A percentile compares a stretch with the other conserved stretches of the same genome.
phyloP scores from a whole-genome alignment of 2,113 vertebrate genomes.

The Puma concolor region DNA sequence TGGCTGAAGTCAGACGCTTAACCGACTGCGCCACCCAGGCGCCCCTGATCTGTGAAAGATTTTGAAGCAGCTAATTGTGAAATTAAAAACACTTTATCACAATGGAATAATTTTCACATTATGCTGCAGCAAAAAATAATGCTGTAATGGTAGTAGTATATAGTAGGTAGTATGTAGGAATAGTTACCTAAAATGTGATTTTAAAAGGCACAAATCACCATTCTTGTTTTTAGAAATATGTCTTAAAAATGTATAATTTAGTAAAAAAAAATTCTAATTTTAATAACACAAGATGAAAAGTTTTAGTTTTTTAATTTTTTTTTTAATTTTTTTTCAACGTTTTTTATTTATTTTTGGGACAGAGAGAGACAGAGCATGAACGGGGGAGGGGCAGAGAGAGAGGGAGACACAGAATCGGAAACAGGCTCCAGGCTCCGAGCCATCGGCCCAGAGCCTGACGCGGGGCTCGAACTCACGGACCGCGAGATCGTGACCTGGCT shows the following conservation, averaged over 20 bases:
- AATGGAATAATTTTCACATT: not conserved
- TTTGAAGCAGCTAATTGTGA: not conserved
- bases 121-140: not conserved
- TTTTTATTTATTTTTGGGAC: too few relatives aligned
- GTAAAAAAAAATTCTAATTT: not conserved
- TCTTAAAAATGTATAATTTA: not conserved
- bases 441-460: too few relatives aligned
- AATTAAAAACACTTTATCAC: not conserved
- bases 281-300: not conserved
- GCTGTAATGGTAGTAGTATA: not conserved
- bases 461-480: too few relatives aligned
- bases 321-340: too few relatives aligned
- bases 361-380: too few relatives aligned
- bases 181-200: not conserved
- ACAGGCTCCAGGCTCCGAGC: too few relatives aligned
- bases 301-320: too few relatives aligned
- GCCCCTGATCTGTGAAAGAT: not conserved
- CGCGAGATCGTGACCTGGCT: too few relatives aligned
- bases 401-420: not conserved
- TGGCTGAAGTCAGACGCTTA: too few relatives aligned
- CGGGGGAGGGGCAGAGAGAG: not conserved
- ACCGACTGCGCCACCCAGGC: too few relatives aligned
- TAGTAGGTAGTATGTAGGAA: not conserved
- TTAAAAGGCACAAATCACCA: not conserved
- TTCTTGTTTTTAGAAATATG: not conserved